Evolutionary conservation across 1,140 invertebrate genomes (phyloP).

Genomic region (Nomia melanderi): DNA sequence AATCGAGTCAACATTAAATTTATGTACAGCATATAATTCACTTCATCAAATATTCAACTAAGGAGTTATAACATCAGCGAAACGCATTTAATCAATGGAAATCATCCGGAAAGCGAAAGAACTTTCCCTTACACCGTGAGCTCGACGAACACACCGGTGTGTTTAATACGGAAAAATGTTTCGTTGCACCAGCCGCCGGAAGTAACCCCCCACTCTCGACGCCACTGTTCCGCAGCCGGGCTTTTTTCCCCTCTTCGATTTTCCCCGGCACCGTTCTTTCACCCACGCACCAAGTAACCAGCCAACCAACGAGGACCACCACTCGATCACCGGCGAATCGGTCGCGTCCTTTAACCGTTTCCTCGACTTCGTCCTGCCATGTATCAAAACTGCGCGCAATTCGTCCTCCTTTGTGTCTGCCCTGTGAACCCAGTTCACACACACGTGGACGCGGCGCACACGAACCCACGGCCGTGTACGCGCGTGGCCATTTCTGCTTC

Average conservation of each 20-base stretch:
- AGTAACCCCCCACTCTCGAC: constrained; percentile 17
- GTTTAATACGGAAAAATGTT: constrained; percentile 10
- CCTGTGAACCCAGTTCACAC: background rate
- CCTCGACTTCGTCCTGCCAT: constrained; percentile 18
- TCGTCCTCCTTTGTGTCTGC: constrained; percentile 19
- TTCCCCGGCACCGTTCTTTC: constrained; percentile 49
- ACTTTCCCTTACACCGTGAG: background rate
- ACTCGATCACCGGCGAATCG: constrained; percentile 55
- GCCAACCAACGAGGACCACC: constrained; percentile 30
- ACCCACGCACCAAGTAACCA: constrained; percentile 36
- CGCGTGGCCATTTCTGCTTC: constrained; percentile 16
- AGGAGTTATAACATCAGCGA: no score
- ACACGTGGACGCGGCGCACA: no score
- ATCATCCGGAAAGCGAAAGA: background rate
- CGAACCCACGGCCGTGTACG: no score
- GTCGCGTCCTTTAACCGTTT: constrained; percentile 39
- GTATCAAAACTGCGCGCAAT: background rate
- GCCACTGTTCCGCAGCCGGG: background rate
- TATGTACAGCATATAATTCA: no score
- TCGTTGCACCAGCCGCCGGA: constrained; percentile 25
- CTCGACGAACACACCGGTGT: background rate
- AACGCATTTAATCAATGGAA: background rate
- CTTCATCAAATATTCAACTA: no score
- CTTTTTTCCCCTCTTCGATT: constrained; percentile 24
- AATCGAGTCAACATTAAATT: no score